Base-by-base conservation (phyloP, 2,797 vertebrate species). In the Cirrhinus mrigala region DNA sequence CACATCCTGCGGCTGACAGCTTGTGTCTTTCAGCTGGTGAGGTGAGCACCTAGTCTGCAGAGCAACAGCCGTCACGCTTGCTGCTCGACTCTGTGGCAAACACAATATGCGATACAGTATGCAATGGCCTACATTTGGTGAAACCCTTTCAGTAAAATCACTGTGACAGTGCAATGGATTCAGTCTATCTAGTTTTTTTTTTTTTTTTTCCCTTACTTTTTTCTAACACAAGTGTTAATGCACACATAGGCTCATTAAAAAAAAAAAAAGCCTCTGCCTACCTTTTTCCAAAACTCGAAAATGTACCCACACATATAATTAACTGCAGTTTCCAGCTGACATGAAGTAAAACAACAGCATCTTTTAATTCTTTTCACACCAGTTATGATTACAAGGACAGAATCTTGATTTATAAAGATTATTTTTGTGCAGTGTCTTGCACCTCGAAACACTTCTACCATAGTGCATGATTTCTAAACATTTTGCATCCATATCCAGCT, bases 1-100 rank as follows among this genome's bases (percentile, higher is more conserved):
- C 94, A 94, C 91, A 91, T 94, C 92, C 92, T 54, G 81, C 81
- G 44, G 88, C 90, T 94, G 95, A 94, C 94, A 95, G 92, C 92
- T 92, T 92, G 94, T 94, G 91, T 50, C 90, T 93, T 86, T 93
- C 92, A 92, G 92, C 93, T 93, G 93, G 91, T 83, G 90, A 93
- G 91, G 91, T 91, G 91, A 90, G 85, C 66, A 79, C 78, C 56
- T 46, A 80, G 85, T 85, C 68, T 58, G 74, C 18, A 20, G 22
- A 81, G 86, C 75, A 71, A 92, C 91, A 70, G 79, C 46, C 48
- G 22, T 87, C 89, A 93, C 91, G 91, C 93, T 54, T 70, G 88
- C 86, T 89, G 90, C 87, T 89, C 58, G 37, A 46, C 70, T 33
- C 37, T 88, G 89, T 78, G 79, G 86, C 82, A 83, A 88, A 89